A percentile compares a stretch with the other conserved stretches of the same genome.
Evolutionary conservation across 2,113 vertebrate genomes (phyloP).

Genomic region (Aegithalos caudatus): DNA sequence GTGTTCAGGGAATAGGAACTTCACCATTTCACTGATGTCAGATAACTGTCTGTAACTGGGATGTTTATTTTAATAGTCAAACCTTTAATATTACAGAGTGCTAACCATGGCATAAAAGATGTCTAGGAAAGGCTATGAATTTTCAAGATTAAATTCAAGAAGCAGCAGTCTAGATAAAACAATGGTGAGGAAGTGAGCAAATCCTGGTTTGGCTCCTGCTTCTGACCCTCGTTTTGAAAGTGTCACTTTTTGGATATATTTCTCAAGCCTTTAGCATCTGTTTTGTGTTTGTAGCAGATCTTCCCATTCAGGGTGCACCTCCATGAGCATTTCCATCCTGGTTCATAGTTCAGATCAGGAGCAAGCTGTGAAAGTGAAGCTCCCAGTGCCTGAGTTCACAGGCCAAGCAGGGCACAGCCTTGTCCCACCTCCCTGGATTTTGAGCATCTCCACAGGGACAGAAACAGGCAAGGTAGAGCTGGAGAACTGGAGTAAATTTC

Average conservation of each 20-base stretch:
- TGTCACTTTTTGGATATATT: not conserved
- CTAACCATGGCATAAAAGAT: not conserved
- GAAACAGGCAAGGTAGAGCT: not conserved
- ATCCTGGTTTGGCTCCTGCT: not conserved
- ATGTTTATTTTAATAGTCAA: not conserved
- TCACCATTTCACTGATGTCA: not conserved
- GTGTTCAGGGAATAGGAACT: not conserved
- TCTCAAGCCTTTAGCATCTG: not conserved
- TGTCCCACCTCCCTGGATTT: not conserved
- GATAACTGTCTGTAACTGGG: not conserved
- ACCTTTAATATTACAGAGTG: not conserved
- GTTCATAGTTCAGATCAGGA: not conserved
- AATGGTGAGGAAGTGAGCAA: not conserved
- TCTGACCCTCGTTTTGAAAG: not conserved
- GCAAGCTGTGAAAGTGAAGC: accelerated
- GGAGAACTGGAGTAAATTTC: not conserved
- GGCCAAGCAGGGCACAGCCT: not conserved
- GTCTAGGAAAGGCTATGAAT: not conserved
- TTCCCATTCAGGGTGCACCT: not conserved
- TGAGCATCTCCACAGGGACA: not conserved
- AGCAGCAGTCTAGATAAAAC: not conserved
- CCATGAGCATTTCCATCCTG: not conserved
- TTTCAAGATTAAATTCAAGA: conserved; percentile 14
- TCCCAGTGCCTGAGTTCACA: not conserved
- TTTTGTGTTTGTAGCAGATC: not conserved